A percentile compares a stretch with the other conserved stretches of the same genome.
Evolutionary conservation across 2,888 invertebrate genomes (phyloP).

Genomic region (Hymenopus coronatus): DNA sequence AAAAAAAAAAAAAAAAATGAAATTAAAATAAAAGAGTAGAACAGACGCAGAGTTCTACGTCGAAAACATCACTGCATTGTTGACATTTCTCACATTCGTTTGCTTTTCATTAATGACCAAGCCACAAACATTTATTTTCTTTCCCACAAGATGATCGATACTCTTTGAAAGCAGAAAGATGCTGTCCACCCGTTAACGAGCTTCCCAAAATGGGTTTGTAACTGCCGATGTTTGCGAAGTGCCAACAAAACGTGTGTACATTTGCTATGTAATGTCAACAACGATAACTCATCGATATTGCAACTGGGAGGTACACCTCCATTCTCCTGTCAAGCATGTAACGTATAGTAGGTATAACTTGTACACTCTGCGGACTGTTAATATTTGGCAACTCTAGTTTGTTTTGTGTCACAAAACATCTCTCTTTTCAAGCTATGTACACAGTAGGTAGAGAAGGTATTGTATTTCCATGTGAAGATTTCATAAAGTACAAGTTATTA

Average conservation of each 20-base stretch:
- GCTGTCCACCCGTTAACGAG: not conserved
- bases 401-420: not conserved
- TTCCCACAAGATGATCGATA: not conserved
- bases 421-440: too few species aligned
- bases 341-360: not conserved
- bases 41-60: too few species aligned
- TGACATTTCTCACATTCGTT: not conserved
- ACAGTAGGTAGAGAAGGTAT: too few species aligned
- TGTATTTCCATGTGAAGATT: too few species aligned
- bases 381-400: not conserved
- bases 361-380: not conserved
- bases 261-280: not conserved
- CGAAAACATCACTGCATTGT: too few species aligned
- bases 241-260: conserved; percentile 6
- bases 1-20: too few species aligned
- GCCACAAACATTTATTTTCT: not conserved
- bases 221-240: not conserved
- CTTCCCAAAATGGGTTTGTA: not conserved
- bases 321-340: not conserved
- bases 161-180: not conserved
- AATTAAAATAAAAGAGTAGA: too few species aligned
- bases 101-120: not conserved
- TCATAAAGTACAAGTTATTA: too few species aligned
- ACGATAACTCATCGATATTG: conserved; percentile 7
- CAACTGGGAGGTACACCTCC: not conserved